These are phyloP conservation scores for Macrobrachium nipponense DNA, from an alignment of 1,140 invertebrate species.

Conservation along the genomic window DNA sequence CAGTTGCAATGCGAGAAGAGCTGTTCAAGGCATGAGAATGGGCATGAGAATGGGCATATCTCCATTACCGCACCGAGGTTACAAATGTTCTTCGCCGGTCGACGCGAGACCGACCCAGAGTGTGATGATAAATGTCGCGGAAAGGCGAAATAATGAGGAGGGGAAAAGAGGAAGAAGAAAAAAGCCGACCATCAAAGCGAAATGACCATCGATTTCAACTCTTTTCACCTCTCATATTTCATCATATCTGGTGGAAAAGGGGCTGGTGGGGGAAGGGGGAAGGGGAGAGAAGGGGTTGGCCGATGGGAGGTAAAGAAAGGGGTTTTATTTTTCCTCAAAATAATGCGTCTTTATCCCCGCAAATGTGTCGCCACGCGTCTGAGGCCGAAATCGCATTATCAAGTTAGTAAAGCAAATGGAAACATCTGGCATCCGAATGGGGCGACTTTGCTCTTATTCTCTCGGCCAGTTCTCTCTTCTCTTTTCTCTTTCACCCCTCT, in stretches of 20 bases:
- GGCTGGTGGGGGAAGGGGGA: not conserved
- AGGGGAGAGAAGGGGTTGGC: constrained; percentile 2
- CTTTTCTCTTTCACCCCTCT: not conserved
- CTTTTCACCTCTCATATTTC: constrained; percentile 51
- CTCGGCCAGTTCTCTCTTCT: not conserved
- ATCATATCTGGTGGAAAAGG: constrained; percentile 21
- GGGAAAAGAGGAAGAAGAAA: constrained; percentile 10
- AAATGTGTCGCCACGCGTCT: constrained; percentile 27
- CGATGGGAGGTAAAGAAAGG: not conserved
- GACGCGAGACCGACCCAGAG: not conserved
- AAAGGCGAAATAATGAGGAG: not conserved
- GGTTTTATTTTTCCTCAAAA: constrained; percentile 51
- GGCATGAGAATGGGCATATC: no score
- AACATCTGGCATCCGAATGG: constrained; percentile 33
- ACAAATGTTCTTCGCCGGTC: no score
- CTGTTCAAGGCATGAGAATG: no score
- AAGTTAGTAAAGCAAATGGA: constrained; percentile 56
- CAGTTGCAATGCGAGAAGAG: no score
- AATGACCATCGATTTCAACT: constrained; percentile 46
- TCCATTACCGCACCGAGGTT: no score
- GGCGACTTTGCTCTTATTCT: no score
- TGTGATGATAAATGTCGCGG: not conserved
- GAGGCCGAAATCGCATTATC: constrained; percentile 42
- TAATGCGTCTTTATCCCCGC: constrained; percentile 49
- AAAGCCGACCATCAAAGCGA: not conserved